These are phyloP conservation scores for Parauchenoglanis punctatus DNA, from an alignment of 2,797 vertebrate genomes.

Conservation along the genomic window DNA sequence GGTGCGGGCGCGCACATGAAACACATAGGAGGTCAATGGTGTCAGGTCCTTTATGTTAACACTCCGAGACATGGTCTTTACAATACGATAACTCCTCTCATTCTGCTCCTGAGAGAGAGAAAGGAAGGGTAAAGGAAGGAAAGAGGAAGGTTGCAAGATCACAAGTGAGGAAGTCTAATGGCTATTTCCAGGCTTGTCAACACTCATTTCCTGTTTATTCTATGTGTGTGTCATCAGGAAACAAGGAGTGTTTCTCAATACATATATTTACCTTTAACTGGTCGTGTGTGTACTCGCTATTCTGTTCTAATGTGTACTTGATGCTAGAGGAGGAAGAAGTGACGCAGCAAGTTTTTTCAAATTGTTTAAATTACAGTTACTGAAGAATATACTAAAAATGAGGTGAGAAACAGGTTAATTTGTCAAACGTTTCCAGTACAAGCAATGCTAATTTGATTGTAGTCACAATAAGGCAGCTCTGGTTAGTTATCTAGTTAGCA, in stretches of 20 bases:
- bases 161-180: constrained; percentile 5
- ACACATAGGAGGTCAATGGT: constrained; percentile 92
- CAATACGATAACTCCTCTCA: constrained; percentile 94
- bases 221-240: background rate
- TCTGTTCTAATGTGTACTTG: background rate
- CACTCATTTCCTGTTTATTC: constrained; percentile 43
- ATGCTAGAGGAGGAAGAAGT: background rate
- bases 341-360: background rate
- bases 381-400: background rate
- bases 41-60: constrained; percentile 94
- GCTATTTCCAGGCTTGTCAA: constrained; percentile 39
- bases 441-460: background rate
- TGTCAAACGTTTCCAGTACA: background rate
- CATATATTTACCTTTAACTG: background rate
- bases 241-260: background rate
- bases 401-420: background rate
- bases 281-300: background rate
- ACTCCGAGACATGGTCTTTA: constrained; percentile 89
- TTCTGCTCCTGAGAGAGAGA: constrained; percentile 86
- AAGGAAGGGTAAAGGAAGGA: background rate
- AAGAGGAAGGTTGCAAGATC: constrained; percentile 29
- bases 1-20: constrained; percentile 93
- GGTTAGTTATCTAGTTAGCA: constrained; percentile 2
- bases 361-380: background rate
- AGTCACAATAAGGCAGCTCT: background rate